Evolutionary conservation across 1,140 invertebrate species (phyloP).

Genomic region (Macrobrachium rosenbergii): DNA sequence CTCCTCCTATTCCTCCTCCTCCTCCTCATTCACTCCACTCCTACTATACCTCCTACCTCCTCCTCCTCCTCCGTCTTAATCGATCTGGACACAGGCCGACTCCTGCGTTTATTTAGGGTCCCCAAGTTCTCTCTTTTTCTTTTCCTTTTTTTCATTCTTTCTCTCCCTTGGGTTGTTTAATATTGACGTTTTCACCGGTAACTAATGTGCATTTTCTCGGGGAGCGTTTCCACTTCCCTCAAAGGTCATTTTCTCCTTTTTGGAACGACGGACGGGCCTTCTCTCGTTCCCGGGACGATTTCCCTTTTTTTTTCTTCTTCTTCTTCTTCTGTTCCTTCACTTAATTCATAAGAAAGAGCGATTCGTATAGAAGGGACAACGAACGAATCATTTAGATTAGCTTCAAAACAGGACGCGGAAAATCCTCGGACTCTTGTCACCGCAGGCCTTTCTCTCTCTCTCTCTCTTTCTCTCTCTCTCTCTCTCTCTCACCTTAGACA

Average conservation of each 20-base stretch:
- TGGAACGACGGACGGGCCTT: background rate
- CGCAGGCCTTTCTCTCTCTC: constrained; percentile 38
- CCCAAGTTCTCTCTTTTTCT: constrained; percentile 18
- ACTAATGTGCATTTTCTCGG: constrained; percentile 40
- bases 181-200: constrained; percentile 24
- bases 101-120: background rate
- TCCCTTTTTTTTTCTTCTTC: too few relatives aligned
- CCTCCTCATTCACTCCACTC: background rate
- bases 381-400: constrained; percentile 53
- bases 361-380: constrained; percentile 6
- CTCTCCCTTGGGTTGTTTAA: constrained; percentile 16
- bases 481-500: constrained; percentile 7
- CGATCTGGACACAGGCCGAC: constrained; percentile 38
- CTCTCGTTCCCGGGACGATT: background rate
- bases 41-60: background rate
- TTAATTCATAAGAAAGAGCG: background rate
- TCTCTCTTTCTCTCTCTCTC: constrained; percentile 36
- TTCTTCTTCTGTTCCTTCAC: too few relatives aligned
- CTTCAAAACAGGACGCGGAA: constrained; percentile 53
- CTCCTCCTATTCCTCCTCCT: constrained; percentile 14
- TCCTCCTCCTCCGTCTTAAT: constrained; percentile 44
- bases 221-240: background rate
- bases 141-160: constrained; percentile 17
- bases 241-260: constrained; percentile 6
- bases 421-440: constrained; percentile 54